phyloP scores from a whole-genome alignment of 2,888 invertebrate genomes.

The Congeria kusceri region DNA sequence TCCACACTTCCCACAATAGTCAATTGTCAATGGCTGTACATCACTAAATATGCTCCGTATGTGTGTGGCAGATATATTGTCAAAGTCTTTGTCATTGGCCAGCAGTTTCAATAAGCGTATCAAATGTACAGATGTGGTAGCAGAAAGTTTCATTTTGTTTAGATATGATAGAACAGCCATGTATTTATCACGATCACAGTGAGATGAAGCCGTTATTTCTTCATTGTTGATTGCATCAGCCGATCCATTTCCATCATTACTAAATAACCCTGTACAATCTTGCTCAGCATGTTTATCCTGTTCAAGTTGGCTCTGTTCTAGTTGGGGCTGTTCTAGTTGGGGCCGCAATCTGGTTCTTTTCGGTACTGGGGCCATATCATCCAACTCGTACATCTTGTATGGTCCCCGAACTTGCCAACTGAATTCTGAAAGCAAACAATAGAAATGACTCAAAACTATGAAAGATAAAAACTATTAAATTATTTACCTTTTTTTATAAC shows the following conservation, averaged over 20 bases:
- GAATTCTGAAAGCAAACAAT: too few species aligned
- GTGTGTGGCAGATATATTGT: too few species aligned
- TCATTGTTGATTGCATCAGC: slow-evolving; percentile 2
- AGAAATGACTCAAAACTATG: too few species aligned
- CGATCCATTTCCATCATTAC: not conserved
- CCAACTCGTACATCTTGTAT: not conserved
- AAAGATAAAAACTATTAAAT: too few species aligned
- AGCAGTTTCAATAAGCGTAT: not conserved
- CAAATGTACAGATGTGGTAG: not conserved
- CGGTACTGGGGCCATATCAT: not conserved
- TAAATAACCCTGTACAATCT: not conserved
- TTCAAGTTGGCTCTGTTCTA: not conserved
- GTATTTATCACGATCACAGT: too few species aligned
- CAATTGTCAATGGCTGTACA: not conserved
- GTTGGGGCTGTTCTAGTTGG: not conserved
- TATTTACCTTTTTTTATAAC: too few species aligned
- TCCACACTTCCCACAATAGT: slow-evolving; percentile 1
- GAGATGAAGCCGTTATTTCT: too few species aligned
- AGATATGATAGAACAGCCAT: slow-evolving; percentile 1
- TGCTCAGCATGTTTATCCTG: not conserved
- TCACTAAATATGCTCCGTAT: too few species aligned
- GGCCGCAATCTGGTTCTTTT: not conserved
- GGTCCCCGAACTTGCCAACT: not conserved
- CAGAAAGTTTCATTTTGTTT: slow-evolving; percentile 1
- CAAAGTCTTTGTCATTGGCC: not conserved